Evolutionary conservation across 2,888 invertebrate genomes (phyloP).

Genomic region (Seira musarum): DNA sequence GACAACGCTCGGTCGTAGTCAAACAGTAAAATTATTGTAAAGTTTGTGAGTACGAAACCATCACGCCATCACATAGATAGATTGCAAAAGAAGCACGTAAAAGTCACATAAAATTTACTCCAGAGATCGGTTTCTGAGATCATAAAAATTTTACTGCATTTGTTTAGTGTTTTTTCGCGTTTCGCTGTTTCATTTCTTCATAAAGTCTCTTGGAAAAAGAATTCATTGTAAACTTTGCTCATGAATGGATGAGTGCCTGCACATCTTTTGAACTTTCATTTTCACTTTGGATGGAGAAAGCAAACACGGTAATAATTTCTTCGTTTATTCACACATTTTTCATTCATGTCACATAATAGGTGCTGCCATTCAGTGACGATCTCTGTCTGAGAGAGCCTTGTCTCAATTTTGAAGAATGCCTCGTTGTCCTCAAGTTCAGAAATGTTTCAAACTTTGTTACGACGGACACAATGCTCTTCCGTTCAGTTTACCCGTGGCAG

Average conservation of each 20-base stretch:
- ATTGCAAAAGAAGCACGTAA: constrained; percentile 38
- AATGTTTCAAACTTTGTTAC: constrained; percentile 92
- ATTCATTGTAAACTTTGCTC: no score
- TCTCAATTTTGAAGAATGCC: constrained; percentile 92
- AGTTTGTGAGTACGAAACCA: constrained; percentile 8
- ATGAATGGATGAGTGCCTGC: no score
- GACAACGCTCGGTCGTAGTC: not conserved
- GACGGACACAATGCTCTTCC: constrained; percentile 91
- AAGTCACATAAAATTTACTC: constrained; percentile 48
- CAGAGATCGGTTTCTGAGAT: constrained; percentile 37
- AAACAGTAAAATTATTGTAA: not conserved
- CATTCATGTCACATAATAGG: constrained; percentile 73
- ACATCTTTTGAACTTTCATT: no score
- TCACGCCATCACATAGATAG: constrained; percentile 39
- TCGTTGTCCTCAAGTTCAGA: constrained; percentile 92
- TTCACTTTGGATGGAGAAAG: constrained; percentile 3
- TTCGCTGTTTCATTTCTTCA: constrained; percentile 17
- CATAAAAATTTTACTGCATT: constrained; percentile 49
- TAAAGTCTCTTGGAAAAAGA: no score
- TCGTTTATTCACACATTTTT: not conserved
- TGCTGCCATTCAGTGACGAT: constrained; percentile 96
- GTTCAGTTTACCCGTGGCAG: constrained; percentile 95
- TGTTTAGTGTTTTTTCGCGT: constrained; percentile 36
- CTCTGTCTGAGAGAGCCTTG: constrained; percentile 96
- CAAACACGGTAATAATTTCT: not conserved